These are phyloP conservation scores for Rissa tridactyla DNA, from an alignment of 2,113 vertebrate species.

Conservation along the genomic window DNA sequence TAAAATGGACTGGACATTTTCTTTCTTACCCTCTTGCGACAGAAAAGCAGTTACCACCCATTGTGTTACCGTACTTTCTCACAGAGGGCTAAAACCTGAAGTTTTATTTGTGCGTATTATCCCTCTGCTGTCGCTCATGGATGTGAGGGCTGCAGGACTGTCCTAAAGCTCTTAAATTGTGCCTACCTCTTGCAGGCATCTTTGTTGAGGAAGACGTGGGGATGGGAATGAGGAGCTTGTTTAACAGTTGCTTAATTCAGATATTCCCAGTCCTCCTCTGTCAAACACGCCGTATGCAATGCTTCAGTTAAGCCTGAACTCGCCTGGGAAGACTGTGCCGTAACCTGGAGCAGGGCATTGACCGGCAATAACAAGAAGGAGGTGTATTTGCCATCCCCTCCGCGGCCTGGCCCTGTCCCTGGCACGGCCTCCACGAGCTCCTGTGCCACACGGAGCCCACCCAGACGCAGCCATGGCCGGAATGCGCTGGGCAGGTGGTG, in stretches of 20 bases:
- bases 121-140: not conserved
- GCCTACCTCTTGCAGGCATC: not conserved
- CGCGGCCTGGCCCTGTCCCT: not conserved
- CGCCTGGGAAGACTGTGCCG: not conserved
- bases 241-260: not conserved
- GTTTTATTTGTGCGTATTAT: not conserved
- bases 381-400: not conserved
- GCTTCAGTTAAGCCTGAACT: not conserved
- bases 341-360: not conserved
- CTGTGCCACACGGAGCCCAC: not conserved
- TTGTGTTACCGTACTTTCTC: not conserved
- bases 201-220: not conserved
- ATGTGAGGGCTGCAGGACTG: not conserved
- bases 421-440: not conserved
- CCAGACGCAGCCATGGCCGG: not conserved
- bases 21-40: not conserved
- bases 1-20: no score
- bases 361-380: not conserved
- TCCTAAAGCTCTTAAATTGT: not conserved
- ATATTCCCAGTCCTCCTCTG: not conserved
- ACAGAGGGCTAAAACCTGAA: not conserved
- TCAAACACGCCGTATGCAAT: no score
- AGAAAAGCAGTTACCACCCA: not conserved
- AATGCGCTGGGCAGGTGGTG: accelerated
- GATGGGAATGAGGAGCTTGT: not conserved